These are phyloP conservation scores for Holotrichia oblita DNA, from an alignment of 1,140 invertebrate genomes.

Conservation along the genomic window DNA sequence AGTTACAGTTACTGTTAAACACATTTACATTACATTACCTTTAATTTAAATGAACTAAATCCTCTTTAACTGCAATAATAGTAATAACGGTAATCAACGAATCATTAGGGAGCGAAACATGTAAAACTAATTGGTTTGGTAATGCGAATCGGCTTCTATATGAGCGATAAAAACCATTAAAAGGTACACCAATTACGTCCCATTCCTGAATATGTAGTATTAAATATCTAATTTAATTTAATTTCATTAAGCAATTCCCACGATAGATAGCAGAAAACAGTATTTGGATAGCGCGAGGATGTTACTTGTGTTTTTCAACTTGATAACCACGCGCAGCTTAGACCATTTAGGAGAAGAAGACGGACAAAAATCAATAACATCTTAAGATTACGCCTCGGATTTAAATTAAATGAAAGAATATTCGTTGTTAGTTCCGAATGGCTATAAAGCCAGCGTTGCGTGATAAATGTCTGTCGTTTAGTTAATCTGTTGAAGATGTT, in stretches of 20 bases:
- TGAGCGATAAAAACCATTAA: background rate
- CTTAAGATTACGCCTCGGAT: background rate
- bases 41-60: background rate
- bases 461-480: constrained; percentile 50
- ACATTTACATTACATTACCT: background rate
- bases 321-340: background rate
- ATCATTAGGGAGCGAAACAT: background rate
- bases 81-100: background rate
- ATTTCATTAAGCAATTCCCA: background rate
- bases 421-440: constrained; percentile 48
- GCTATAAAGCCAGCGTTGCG: constrained; percentile 48
- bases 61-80: background rate
- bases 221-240: background rate
- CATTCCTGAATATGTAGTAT: background rate
- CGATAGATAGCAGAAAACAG: background rate
- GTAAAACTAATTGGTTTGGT: background rate
- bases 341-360: background rate
- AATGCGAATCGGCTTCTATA: background rate
- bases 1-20: too few relatives aligned
- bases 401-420: constrained; percentile 50
- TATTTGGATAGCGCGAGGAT: background rate
- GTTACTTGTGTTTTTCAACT: background rate
- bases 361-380: constrained; percentile 3
- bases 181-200: background rate
- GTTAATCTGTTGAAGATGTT: constrained; percentile 50